Base-by-base conservation (phyloP, 2,113 vertebrate genomes). In the Eclectus roratus region DNA sequence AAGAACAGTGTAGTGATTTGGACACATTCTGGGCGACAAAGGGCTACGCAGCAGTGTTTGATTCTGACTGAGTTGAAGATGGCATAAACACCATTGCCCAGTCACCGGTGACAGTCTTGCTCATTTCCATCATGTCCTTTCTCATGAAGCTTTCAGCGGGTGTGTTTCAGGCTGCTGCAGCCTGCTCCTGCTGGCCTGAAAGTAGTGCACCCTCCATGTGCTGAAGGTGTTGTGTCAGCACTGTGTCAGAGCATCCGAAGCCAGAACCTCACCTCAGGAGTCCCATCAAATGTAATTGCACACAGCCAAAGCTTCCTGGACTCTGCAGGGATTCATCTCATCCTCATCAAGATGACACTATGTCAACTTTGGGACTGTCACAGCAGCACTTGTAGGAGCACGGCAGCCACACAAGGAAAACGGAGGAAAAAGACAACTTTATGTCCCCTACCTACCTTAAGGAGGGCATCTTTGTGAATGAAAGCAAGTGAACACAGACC, bases 281-380 rank as follows among this genome's bases (percentile, higher is more conserved):
- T 74, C 79, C 65, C 74, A 80, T 92, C 91, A 95, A 83, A 79
- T 65, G 55, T 89, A 94, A 95, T 66, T 91, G 91, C 47, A 49
- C 49, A 76, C 77, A 92, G 72, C 18, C 77, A 84, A 83, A 80
- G 10, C 88, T 94, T 93, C 88, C 91, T 91, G 61, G 72, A 66
- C 78, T 90, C 91, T 71, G 63, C 89, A 85, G 85, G 93, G 93
- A 94, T 86, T 72, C 23, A 47, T 71, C 79, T 92, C 78, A 35
- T 93, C 65, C 58, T 92, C 86, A 85, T 96, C 89, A 92, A 80
- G 89, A 74, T 73, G 88, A 96, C 91, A 92, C 72, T 53, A n/a
- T 84, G 93, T 90, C 7, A 4, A 80, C 90, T 94, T 90, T 37
- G 43, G 81, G 86, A 71, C 61, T 95, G 80, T 89, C 94, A 93